phyloP scores from a whole-genome alignment of 2,888 invertebrate genomes.

The Hemaris fuciformis region DNA sequence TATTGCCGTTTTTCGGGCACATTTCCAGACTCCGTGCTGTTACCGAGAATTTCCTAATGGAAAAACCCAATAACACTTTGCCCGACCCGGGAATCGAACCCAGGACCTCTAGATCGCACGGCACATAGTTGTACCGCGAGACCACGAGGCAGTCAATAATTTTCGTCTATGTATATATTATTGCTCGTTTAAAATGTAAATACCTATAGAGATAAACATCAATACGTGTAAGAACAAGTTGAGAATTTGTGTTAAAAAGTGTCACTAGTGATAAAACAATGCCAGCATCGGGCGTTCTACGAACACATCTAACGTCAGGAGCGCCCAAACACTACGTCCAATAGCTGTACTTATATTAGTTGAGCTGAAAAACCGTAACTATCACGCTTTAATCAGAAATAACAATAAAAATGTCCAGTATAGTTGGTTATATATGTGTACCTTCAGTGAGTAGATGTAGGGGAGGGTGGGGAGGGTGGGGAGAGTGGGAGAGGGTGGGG shows the following conservation, averaged over 20 bases:
- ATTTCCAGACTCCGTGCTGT: no score
- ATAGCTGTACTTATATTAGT: background rate
- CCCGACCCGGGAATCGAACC: no score
- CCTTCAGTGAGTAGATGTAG: conserved; percentile 2
- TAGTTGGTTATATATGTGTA: background rate
- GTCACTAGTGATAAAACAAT: background rate
- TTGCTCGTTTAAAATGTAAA: conserved; percentile 4
- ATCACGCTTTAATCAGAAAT: background rate
- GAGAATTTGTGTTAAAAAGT: background rate
- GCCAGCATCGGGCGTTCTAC: background rate
- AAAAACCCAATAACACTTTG: no score
- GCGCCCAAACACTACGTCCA: background rate
- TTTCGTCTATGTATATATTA: background rate
- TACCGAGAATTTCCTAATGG: no score
- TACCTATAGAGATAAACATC: conserved; percentile 8
- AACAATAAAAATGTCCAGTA: background rate
- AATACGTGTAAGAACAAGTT: background rate
- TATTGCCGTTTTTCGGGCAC: no score
- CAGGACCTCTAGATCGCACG: no score
- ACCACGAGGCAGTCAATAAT: no score
- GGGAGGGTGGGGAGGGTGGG: background rate
- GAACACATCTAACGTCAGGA: background rate
- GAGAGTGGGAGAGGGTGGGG: no score
- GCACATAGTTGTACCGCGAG: no score
- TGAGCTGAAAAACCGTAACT: background rate